phyloP scores from a whole-genome alignment of 2,797 vertebrate species.

The Zenarchopterus dispar region DNA sequence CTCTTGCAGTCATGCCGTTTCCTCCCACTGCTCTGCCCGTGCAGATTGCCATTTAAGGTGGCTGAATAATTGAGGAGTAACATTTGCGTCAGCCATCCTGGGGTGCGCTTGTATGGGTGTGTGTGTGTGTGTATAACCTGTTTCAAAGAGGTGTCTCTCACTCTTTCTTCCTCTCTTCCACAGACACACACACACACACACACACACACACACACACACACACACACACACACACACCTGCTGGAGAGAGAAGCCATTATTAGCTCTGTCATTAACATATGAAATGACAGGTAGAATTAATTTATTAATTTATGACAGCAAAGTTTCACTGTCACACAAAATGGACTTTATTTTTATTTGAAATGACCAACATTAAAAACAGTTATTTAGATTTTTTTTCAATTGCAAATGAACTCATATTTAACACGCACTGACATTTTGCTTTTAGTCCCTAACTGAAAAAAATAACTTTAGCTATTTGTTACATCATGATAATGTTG shows the following conservation, averaged over 20 bases:
- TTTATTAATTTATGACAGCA: neutral
- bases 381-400: neutral
- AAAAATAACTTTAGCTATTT: no score
- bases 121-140: conserved; percentile 48
- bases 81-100: conserved; percentile 73
- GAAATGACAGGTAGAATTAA: neutral
- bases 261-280: conserved; percentile 22
- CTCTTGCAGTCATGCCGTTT: conserved; percentile 21
- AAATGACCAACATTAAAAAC: conserved; percentile 5
- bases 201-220: no score
- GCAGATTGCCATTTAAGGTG: conserved; percentile 76
- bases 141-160: conserved; percentile 35
- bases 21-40: conserved; percentile 38
- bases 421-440: neutral
- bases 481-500: no score
- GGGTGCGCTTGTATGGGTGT: conserved; percentile 48
- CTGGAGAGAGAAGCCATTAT: conserved; percentile 47
- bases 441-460: no score
- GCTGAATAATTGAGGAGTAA: conserved; percentile 79
- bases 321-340: neutral
- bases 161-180: no score
- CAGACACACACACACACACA: neutral
- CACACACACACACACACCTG: conserved; percentile 38
- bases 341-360: neutral
- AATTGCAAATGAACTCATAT: neutral